These are phyloP conservation scores for Tachina grossa DNA, from an alignment of 2,888 invertebrate genomes.

Conservation along the genomic window DNA sequence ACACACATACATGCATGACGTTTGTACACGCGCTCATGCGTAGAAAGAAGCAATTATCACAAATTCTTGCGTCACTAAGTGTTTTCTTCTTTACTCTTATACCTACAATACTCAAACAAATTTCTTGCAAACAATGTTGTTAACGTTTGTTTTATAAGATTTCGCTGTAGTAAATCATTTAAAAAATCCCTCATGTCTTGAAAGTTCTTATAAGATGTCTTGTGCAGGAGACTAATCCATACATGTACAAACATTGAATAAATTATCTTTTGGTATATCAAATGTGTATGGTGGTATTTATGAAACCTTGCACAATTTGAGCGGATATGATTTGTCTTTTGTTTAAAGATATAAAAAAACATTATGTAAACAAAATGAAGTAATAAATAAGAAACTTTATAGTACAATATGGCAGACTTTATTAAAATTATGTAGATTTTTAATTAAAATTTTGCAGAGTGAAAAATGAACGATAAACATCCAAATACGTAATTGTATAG, in stretches of 20 bases:
- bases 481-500: constrained; percentile 26
- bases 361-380: constrained; percentile 44
- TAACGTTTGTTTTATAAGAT: no score
- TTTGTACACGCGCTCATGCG: no score
- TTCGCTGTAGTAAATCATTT: no score
- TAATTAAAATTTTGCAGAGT: constrained; percentile 47
- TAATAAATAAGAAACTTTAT: constrained; percentile 2
- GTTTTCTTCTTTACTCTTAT: no score
- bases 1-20: no score
- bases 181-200: no score
- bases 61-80: no score
- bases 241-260: constrained; percentile 17
- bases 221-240: no score
- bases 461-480: constrained; percentile 18
- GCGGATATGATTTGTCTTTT: not conserved
- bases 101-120: no score
- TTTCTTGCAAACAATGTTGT: no score
- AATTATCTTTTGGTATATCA: constrained; percentile 6
- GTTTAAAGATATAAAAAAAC: constrained; percentile 23
- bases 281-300: constrained; percentile 35
- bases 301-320: constrained; percentile 28
- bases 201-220: no score
- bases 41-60: no score
- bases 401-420: not conserved
- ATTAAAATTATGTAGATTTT: constrained; percentile 18